phyloP scores from a whole-genome alignment of 2,888 invertebrate species.

The Hofmannophila pseudospretella region DNA sequence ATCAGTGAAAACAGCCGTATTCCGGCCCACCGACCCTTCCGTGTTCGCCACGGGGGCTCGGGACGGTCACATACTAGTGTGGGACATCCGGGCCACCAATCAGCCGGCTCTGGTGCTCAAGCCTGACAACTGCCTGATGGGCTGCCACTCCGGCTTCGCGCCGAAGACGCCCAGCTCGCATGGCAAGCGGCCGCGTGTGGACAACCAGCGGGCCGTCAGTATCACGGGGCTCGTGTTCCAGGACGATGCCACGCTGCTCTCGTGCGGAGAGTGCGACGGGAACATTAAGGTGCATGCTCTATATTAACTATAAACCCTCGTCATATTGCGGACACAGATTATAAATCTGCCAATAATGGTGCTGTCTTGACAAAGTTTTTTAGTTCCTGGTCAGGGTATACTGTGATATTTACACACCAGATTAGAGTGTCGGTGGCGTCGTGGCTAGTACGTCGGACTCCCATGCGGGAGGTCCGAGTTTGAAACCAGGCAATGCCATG shows the following conservation, averaged over 20 bases:
- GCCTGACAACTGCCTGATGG: constrained; percentile 85
- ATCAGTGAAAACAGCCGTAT: constrained; percentile 90
- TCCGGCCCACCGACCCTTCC: constrained; percentile 82
- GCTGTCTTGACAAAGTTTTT: no score
- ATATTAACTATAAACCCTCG: no score
- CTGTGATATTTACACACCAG: no score
- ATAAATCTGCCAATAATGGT: no score
- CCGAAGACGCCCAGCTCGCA: constrained; percentile 74
- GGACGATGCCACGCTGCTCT: constrained; percentile 86
- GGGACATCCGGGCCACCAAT: constrained; percentile 82
- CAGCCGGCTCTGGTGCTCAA: constrained; percentile 61
- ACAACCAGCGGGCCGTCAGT: constrained; percentile 80
- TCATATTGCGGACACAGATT: no score
- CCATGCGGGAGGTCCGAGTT: no score
- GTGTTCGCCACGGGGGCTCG: constrained; percentile 93
- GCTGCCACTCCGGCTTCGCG: constrained; percentile 78
- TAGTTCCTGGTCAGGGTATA: no score
- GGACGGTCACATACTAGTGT: constrained; percentile 91
- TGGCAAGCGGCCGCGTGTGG: constrained; percentile 61
- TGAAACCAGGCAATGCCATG: no score
- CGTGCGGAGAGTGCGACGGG: constrained; percentile 92
- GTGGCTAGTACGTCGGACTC: no score
- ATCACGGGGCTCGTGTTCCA: constrained; percentile 92
- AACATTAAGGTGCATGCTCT: no score
- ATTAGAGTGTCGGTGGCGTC: no score